phyloP scores from a whole-genome alignment of 1,140 invertebrate genomes.

The Zophobas morio region DNA sequence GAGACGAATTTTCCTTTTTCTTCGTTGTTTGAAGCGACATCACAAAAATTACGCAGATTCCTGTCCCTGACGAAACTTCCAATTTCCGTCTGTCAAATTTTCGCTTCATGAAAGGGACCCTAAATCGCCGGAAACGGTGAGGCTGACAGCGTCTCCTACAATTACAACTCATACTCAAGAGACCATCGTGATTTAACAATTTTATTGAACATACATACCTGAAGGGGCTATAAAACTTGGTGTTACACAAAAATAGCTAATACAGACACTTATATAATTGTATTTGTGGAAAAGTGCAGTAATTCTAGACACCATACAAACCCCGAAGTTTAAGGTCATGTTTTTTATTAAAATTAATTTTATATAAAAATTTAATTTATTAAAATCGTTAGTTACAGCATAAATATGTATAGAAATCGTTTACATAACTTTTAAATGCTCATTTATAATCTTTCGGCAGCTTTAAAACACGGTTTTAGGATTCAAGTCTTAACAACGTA shows the following conservation, averaged over 20 bases:
- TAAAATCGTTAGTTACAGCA: slow-evolving; percentile 39
- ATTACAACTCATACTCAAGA: too few relatives aligned
- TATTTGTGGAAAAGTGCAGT: background rate
- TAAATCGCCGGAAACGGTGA: too few relatives aligned
- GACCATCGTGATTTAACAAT: background rate
- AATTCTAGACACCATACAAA: slow-evolving; percentile 3
- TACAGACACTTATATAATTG: background rate
- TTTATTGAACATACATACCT: slow-evolving; percentile 39
- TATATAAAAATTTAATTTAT: slow-evolving; percentile 44
- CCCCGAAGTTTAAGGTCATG: background rate
- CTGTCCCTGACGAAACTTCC: too few relatives aligned
- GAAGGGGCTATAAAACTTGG: slow-evolving; percentile 30
- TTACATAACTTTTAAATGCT: slow-evolving; percentile 26
- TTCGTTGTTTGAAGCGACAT: too few relatives aligned
- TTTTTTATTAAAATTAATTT: slow-evolving; percentile 39
- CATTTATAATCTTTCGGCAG: slow-evolving; percentile 42
- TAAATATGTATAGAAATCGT: slow-evolving; percentile 41
- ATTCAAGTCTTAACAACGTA: background rate
- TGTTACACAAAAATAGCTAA: slow-evolving; percentile 8
- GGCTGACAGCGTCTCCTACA: too few relatives aligned
- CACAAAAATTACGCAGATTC: too few relatives aligned
- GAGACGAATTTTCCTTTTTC: too few relatives aligned
- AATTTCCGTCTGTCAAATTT: too few relatives aligned
- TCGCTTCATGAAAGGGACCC: too few relatives aligned
- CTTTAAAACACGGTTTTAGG: slow-evolving; percentile 36